Evolutionary conservation across 1,140 invertebrate genomes (phyloP), one percentile per base, ranked within the genome.

Genomic region (Belonocnema kinseyi): DNA sequence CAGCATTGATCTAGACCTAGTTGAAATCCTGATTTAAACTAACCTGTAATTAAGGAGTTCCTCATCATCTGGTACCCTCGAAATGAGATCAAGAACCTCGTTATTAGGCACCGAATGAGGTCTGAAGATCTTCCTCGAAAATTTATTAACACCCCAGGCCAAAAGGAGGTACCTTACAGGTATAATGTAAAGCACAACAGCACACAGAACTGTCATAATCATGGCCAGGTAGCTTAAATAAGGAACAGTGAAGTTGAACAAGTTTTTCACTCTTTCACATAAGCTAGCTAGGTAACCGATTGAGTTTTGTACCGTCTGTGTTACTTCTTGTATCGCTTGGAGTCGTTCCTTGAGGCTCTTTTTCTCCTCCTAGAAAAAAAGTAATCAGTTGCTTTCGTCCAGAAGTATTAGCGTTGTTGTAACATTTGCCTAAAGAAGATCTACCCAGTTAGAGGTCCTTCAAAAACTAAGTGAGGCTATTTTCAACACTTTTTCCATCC

Each of bases 81-180:
- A 98, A 76, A 99, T 92, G 83, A 99, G 95, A 92, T 99, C 98
- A 76, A 99, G 91, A 19, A 99, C 90, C 94, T 99, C 99, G 92
- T 99, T 99, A 90, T 99, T 99, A 16, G 97, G 97, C 90, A 99
- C 96, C 16, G 96, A 96, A 91, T 99, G 96, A 14, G 98, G 98
- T 79, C 97, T 93, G 52, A 99, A 88, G 74, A 99, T 93, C 90
- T 98, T 97, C 80, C 98, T 95, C 12, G 97, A 96, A 92, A 99
- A 99, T 92, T 99, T 99, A 92, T 99, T 98, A 26, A 99, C 93
- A 88, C 98, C 99, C 98, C 98, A 99, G n/a, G 94, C 93, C 93
- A 99, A 94, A 16, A 99, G 94, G 16, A 99, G 92, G 90, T 96
- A 98, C 87, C 98, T 93, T 51, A 99, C 89, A 16, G 98, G 98